Percentiles rank a stretch among this genome's conserved stretches.
Evolutionary conservation across 2,797 vertebrate genomes (phyloP).

Genomic region (Hirundo rustica): DNA sequence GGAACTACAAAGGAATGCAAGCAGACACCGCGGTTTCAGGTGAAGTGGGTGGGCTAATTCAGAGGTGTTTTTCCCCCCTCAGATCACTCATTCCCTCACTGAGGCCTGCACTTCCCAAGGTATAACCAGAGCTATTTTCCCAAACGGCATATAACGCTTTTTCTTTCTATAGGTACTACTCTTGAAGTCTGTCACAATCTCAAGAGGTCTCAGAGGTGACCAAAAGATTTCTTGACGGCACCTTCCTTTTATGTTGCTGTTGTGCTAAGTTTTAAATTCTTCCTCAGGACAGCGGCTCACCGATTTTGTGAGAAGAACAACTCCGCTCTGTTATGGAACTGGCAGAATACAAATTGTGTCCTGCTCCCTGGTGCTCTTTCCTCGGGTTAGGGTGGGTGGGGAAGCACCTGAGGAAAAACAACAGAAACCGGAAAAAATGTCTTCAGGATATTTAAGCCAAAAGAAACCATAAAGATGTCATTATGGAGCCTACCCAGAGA

Average conservation of each 20-base stretch:
- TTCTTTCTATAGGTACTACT: neutral
- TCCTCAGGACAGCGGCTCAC: neutral
- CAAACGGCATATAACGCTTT: fast-evolving
- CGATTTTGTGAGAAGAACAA: neutral
- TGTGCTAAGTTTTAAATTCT: neutral
- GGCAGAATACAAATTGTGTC: neutral
- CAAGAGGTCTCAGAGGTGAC: neutral
- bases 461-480: neutral
- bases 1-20: neutral
- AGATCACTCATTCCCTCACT: neutral
- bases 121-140: neutral
- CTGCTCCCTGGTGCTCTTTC: neutral
- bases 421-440: neutral
- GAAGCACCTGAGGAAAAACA: neutral
- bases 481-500: neutral
- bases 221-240: neutral
- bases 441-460: neutral
- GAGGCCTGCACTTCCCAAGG: neutral
- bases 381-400: fast-evolving
- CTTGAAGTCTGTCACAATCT: neutral
- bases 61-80: neutral
- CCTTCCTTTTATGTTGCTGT: neutral
- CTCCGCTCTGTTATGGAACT: neutral
- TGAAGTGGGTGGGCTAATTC: neutral
- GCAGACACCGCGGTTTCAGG: neutral